Evolutionary conservation across 2,113 vertebrate genomes (phyloP), one percentile per base, ranked within the genome.

Genomic region (Clarias macrocephalus): DNA sequence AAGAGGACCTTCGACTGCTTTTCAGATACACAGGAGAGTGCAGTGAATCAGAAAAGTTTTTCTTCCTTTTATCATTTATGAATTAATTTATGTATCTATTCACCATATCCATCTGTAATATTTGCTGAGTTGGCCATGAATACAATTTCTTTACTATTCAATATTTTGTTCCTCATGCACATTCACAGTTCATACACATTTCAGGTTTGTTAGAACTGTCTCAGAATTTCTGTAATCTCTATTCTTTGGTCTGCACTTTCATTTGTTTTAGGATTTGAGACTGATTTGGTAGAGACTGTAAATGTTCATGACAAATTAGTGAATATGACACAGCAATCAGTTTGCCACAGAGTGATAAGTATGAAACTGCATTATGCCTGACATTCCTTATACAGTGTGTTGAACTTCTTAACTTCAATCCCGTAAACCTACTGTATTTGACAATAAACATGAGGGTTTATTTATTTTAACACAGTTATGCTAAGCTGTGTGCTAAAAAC

Each of bases 61-160:
- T 72, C 66, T 86, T 91, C 52, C 90, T 88, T 89, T 88, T 89
- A 86, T 89, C 28, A n/a, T 10, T 90, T 92, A 88, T 90, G 91
- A n/a, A 12, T 25, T 21, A 11, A 60, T 57, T 37, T 33, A 80
- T 94, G 93, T 94, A 94, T 93, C 93, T 92, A 95, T 94, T 95
- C 93, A 92, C 91, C 91, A 88, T 90, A 88, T 91, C 93, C 93
- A 94, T 94, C 91, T 94, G 94, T 90, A 93, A 83, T 87, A 89
- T 90, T 48, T 90, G 91, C 87, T 91, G 85, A 90, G 87, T 60
- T 21, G 18, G 37, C 23, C 86, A 63, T 76, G 25, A 59, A 62
- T 75, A 28, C 6, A 19, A 21, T 54, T 18, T 66, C 72, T 56
- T 70, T 18, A 56, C 4, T 72, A 59, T 72, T 37, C 66, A 72